Evolutionary conservation across 2,797 vertebrate genomes (phyloP).

Genomic region (Sebastolobus altivelis): DNA sequence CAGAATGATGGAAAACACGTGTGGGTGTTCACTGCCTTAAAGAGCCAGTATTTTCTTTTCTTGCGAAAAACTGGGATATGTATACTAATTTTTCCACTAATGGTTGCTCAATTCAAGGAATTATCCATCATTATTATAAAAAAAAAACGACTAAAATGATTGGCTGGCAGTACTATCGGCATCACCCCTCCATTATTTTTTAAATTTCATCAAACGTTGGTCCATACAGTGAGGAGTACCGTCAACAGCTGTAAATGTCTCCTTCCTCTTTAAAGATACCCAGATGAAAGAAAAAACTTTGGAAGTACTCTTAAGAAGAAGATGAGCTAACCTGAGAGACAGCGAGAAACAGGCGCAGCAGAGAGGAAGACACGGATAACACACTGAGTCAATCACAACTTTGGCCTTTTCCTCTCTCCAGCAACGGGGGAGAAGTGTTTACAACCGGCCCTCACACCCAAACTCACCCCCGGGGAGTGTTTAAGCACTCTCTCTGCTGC

Average conservation of each 20-base stretch:
- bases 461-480: slow-evolving; percentile 54
- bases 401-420: slow-evolving; percentile 47
- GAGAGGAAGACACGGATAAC: slow-evolving; percentile 17
- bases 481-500: slow-evolving; percentile 60
- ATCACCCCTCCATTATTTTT: not conserved
- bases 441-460: slow-evolving; percentile 44
- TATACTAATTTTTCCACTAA: not conserved
- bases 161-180: not conserved
- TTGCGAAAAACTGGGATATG: not conserved
- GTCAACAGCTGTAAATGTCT: slow-evolving; percentile 3
- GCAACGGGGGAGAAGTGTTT: slow-evolving; percentile 36
- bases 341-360: slow-evolving; percentile 12
- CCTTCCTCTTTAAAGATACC: not conserved
- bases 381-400: slow-evolving; percentile 33
- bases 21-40: not conserved
- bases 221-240: not conserved
- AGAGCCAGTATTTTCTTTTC: not conserved
- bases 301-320: not conserved
- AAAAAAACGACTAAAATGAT: not conserved
- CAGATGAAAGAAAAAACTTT: not conserved
- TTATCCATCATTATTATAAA: not conserved
- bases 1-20: not conserved
- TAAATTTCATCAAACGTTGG: not conserved
- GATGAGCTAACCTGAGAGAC: not conserved
- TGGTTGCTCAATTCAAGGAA: not conserved